Base-by-base conservation (phyloP, 2,888 invertebrate species). In the Theretra japonica region DNA sequence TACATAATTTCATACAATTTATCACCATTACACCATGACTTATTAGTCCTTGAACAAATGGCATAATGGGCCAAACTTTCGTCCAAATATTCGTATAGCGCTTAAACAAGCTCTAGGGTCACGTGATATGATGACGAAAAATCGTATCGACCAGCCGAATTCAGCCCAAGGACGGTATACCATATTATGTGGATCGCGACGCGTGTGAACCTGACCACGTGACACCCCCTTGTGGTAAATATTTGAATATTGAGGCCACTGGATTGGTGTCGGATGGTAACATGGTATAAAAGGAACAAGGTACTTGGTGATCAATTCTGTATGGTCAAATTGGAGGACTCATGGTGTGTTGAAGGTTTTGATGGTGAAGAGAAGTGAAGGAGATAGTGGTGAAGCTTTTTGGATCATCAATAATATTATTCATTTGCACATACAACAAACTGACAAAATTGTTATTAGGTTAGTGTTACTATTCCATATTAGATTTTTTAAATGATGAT, bases 61-160 rank as follows among this genome's bases (percentile, higher is more conserved):
- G n/a, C n/a, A n/a, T 23, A 21, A 33, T 41, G 21, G 19, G 33
- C 33, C 41, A 21, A 62, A 41, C 21, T 4, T 62, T 17, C 7
- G 30, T 4, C n/a, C 62, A n/a, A 33, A 33, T 41, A 33, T 41
- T 41, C 21, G 62, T 41, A 60, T n/a, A 65, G 2, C 23, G 41
- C 41, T 48, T 17, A 48, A 65, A 48, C 21, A 65, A 41, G 41
- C 48, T 21, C 65, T 65, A 48, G 15, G 21, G 65, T 70, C 65
- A 57, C 69, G 72, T 59, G 59, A 65, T 19, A 62, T 70, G n/a
- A 50, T 58, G 48, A 60, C 28, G 58, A 59, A 73, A 57, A 48
- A 60, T 33, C 30, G 65, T 65, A 65, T 41, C 65, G 48, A 41
- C 48, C 65, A 15, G 65, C 23, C 65, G 65, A 48, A 65, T 48